Evolutionary conservation across 2,797 vertebrate genomes (phyloP).

Genomic region (Megaceryle alcyon): DNA sequence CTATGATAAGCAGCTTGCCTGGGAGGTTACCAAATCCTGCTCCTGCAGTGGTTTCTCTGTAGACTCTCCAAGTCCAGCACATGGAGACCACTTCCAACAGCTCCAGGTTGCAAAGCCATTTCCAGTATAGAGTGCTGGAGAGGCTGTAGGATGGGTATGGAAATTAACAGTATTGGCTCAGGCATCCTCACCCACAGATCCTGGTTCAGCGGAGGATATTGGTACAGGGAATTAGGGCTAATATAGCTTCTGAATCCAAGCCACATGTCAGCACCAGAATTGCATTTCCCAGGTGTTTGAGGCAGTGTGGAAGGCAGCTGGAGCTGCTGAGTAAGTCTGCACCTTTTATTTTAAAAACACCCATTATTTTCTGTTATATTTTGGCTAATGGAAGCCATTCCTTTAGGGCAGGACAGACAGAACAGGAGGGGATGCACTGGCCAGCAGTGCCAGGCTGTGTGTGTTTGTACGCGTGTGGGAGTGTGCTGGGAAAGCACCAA

Average conservation of each 20-base stretch:
- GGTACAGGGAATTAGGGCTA: not conserved
- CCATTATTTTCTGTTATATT: not conserved
- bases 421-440: not conserved
- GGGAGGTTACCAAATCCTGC: not conserved
- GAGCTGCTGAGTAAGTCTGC: not conserved
- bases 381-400: not conserved
- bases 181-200: not conserved
- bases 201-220: not conserved
- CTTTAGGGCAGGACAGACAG: not conserved
- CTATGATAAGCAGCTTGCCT: not conserved
- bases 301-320: not conserved
- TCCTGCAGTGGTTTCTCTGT: not conserved
- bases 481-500: not conserved
- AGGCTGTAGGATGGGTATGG: not conserved
- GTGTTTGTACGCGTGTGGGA: not conserved
- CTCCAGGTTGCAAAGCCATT: not conserved
- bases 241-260: not conserved
- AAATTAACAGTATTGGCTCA: not conserved
- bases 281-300: not conserved
- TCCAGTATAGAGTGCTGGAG: not conserved
- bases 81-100: not conserved
- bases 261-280: not conserved
- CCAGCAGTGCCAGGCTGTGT: not conserved
- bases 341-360: not conserved
- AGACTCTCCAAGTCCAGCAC: rapidly evolving